These are phyloP conservation scores for Darevskia mixta DNA, from an alignment of 2,797 vertebrate species.

Conservation along the genomic window DNA sequence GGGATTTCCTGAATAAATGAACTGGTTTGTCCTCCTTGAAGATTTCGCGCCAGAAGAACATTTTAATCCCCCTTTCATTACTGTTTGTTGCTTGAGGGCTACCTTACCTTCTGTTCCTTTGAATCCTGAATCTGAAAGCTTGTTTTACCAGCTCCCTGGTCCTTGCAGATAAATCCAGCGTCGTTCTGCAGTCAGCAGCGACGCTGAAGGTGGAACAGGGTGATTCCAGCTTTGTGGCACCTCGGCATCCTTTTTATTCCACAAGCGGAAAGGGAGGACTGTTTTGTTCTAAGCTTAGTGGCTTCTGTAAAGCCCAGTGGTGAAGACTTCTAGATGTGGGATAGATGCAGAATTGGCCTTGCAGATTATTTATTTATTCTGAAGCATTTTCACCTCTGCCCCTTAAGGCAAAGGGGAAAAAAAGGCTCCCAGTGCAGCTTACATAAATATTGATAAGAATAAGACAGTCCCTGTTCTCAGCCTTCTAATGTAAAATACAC, in stretches of 20 bases:
- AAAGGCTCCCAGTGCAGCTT: not conserved
- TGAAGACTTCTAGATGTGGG: constrained; percentile 26
- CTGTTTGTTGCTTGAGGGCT: constrained; percentile 71
- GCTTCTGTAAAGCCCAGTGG: constrained; percentile 12
- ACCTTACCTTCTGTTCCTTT: constrained; percentile 72
- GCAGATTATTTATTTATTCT: too few species aligned
- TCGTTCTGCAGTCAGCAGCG: constrained; percentile 57
- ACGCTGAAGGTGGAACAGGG: constrained; percentile 50
- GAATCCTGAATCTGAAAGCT: constrained; percentile 70
- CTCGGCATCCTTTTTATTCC: constrained; percentile 45
- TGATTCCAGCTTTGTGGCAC: constrained; percentile 42
- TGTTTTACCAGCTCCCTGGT: constrained; percentile 56
- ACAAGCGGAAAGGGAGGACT: constrained; percentile 26
- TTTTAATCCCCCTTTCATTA: constrained; percentile 58
- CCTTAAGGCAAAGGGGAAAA: too few species aligned
- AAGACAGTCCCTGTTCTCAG: not conserved
- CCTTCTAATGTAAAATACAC: not conserved
- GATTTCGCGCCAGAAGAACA: constrained; percentile 68
- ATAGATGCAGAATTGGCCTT: constrained; percentile 29
- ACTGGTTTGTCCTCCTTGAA: constrained; percentile 34
- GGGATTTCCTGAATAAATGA: constrained; percentile 32
- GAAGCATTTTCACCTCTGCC: too few species aligned
- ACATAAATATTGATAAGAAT: not conserved
- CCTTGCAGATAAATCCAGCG: constrained; percentile 73
- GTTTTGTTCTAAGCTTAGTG: constrained; percentile 19